Evolutionary conservation across 2,113 vertebrate genomes (phyloP).

Genomic region (Orthochromis malagaraziensis): DNA sequence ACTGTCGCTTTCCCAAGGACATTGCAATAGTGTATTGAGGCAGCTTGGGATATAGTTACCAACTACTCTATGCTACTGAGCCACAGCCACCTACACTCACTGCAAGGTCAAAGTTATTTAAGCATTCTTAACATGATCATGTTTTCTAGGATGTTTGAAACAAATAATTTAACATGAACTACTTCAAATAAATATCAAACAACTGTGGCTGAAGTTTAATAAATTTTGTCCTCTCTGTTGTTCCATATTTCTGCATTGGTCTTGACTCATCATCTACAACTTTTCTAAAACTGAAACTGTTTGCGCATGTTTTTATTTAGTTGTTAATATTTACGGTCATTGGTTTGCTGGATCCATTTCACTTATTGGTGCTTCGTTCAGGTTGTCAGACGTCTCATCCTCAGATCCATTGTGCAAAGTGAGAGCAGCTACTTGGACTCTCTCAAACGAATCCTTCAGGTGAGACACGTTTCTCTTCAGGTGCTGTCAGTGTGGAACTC

Average conservation of each 20-base stretch:
- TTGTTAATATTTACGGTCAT: neutral
- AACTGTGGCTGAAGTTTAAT: neutral
- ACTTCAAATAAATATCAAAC: neutral
- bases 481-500: neutral
- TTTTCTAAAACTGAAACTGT: neutral
- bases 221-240: neutral
- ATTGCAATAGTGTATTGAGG: neutral
- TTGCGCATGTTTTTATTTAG: neutral
- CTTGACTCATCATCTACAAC: neutral
- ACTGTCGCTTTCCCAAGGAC: neutral
- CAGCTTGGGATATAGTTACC: neutral
- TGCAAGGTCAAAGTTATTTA: neutral
- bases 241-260: neutral
- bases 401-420: slow-evolving; percentile 43
- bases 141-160: neutral
- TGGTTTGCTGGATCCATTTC: neutral
- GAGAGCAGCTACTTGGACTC: slow-evolving; percentile 40
- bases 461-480: neutral
- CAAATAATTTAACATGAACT: neutral
- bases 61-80: neutral
- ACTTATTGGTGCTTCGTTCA: neutral
- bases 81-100: neutral
- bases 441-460: slow-evolving; percentile 37
- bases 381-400: slow-evolving; percentile 42
- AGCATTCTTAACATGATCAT: neutral